Percentiles rank a stretch among this genome's conserved stretches.
Evolutionary conservation across 2,888 invertebrate genomes (phyloP).

Genomic region (Drosophila greeni): DNA sequence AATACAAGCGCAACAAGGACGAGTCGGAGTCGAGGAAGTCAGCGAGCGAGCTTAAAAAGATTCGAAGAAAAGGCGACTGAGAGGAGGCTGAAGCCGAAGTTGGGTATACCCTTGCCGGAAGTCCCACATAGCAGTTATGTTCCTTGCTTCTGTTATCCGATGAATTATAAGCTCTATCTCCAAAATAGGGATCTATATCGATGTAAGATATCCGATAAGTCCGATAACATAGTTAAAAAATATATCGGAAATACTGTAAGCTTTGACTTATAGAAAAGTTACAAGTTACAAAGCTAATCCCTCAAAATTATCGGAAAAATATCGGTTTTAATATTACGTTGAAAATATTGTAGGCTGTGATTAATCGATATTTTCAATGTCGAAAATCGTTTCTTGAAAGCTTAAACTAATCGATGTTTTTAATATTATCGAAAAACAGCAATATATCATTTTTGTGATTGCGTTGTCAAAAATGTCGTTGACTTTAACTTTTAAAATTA

Average conservation of each 20-base stretch:
- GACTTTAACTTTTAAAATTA: not conserved
- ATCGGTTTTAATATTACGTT: not conserved
- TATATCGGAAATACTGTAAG: not conserved
- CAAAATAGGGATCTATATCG: not conserved
- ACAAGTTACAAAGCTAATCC: not conserved
- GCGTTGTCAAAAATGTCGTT: not conserved
- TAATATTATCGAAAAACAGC: too few species aligned
- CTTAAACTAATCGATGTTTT: not conserved
- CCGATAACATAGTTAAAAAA: not conserved
- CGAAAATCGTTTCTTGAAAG: not conserved
- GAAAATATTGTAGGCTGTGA: not conserved
- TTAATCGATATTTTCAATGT: not conserved
- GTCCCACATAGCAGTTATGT: not conserved
- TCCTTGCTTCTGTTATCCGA: not conserved
- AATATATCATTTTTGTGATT: too few species aligned
- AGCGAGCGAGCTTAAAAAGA: constrained; percentile 35
- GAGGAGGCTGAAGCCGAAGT: constrained; percentile 3
- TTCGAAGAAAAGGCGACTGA: constrained; percentile 58
- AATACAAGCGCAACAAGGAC: constrained; percentile 43
- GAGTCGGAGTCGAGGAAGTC: constrained; percentile 4
- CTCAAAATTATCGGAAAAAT: not conserved
- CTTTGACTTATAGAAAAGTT: not conserved
- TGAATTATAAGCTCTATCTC: not conserved
- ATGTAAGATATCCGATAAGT: too few species aligned
- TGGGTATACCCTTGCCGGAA: not conserved